Percentiles rank a stretch among this genome's conserved stretches.
Conservation (phyloP, 2,888 invertebrate species). For the Zaprionus bogoriensis region DNA sequence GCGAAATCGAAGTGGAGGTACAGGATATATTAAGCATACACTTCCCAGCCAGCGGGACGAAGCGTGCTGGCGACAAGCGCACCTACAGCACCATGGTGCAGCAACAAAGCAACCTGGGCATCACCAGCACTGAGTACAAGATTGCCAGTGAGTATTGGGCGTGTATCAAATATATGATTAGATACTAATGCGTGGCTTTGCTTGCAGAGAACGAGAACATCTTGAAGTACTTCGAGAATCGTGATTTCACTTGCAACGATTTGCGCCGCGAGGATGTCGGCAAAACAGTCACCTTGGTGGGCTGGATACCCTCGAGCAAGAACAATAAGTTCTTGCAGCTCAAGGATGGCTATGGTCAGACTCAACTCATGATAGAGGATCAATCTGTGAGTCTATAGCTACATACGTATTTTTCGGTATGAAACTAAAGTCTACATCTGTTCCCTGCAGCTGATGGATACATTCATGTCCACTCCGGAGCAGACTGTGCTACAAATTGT, state of each 20-base stretch:
- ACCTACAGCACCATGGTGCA: constrained; percentile 81
- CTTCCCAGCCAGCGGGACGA: constrained; percentile 61
- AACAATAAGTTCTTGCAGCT: constrained; percentile 82
- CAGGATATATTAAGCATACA: constrained; percentile 80
- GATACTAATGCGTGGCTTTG: too few species aligned
- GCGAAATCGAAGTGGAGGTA: constrained; percentile 83
- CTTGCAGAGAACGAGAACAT: constrained; percentile 79
- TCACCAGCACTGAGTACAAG: constrained; percentile 83
- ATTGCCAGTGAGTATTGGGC: constrained; percentile 78
- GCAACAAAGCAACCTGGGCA: constrained; percentile 70
- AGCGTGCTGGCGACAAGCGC: constrained; percentile 79
- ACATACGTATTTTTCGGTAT: too few species aligned
- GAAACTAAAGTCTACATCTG: too few species aligned
- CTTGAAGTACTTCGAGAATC: constrained; percentile 82
- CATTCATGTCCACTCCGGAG: constrained; percentile 72
- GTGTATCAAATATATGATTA: not conserved
- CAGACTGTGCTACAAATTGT: constrained; percentile 80
- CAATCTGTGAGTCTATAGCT: constrained; percentile 71
- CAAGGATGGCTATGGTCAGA: constrained; percentile 83
- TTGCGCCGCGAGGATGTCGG: constrained; percentile 80
- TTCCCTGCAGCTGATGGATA: constrained; percentile 53
- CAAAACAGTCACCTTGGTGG: constrained; percentile 80
- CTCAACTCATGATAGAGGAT: constrained; percentile 82
- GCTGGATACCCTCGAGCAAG: constrained; percentile 81
- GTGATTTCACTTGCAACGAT: constrained; percentile 83